Evolutionary conservation across 1,140 invertebrate species (phyloP).

Genomic region (Apis laboriosa): DNA sequence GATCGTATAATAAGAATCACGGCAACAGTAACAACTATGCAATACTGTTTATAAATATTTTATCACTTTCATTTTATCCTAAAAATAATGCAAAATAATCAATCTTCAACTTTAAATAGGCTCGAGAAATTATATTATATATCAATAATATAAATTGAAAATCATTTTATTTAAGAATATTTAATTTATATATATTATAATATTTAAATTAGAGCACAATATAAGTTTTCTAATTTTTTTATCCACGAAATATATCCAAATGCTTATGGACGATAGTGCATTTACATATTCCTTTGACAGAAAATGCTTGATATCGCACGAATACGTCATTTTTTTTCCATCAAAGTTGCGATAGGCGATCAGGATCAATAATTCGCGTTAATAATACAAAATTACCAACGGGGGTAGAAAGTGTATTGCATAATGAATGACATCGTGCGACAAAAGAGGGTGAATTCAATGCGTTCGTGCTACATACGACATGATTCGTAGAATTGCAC

Average conservation of each 20-base stretch:
- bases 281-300: background rate
- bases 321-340: background rate
- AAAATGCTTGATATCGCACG: background rate
- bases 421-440: slow-evolving; percentile 38
- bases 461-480: slow-evolving; percentile 5
- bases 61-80: too few relatives aligned
- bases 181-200: too few relatives aligned
- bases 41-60: too few relatives aligned
- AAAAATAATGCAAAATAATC: too few relatives aligned
- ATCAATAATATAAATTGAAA: too few relatives aligned
- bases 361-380: slow-evolving; percentile 9
- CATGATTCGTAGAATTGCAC: slow-evolving; percentile 14
- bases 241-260: too few relatives aligned
- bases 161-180: too few relatives aligned
- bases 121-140: too few relatives aligned
- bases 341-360: background rate
- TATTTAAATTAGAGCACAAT: too few relatives aligned
- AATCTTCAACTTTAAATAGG: too few relatives aligned
- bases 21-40: background rate
- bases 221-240: too few relatives aligned
- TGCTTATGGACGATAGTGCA: too few relatives aligned
- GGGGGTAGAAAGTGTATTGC: slow-evolving; percentile 25
- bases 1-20: background rate
- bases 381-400: slow-evolving; percentile 33
- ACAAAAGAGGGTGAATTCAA: slow-evolving; percentile 36